A percentile compares a stretch with the other conserved stretches of the same genome.
Evolutionary conservation across 2,888 invertebrate genomes (phyloP).

Genomic region (Pheosia gnoma): DNA sequence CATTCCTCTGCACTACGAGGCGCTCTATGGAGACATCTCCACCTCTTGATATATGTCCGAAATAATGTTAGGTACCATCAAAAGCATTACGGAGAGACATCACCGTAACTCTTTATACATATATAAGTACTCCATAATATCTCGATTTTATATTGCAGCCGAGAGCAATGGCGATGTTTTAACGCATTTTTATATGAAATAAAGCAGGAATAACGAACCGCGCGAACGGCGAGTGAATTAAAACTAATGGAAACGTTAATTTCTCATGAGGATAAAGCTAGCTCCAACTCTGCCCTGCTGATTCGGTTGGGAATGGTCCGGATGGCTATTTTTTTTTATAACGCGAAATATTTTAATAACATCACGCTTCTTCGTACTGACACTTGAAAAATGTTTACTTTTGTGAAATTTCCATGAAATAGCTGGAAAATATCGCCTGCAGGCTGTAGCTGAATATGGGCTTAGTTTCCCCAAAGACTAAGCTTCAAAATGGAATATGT

Average conservation of each 20-base stretch:
- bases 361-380: background rate
- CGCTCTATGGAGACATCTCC: too few species aligned
- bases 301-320: conserved; percentile 35
- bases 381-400: background rate
- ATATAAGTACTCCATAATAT: conserved; percentile 26
- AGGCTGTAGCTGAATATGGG: too few species aligned
- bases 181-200: conserved; percentile 72
- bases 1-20: too few species aligned
- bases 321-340: background rate
- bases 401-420: background rate
- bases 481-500: too few species aligned
- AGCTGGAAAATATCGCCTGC: too few species aligned
- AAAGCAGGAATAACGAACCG: conserved; percentile 74
- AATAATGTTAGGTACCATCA: background rate
- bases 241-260: conserved; percentile 83
- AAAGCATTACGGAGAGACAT: background rate
- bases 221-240: conserved; percentile 76
- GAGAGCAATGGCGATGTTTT: conserved; percentile 58
- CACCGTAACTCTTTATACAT: background rate
- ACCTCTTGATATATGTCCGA: too few species aligned
- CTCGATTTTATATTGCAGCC: conserved; percentile 61
- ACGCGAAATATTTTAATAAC: background rate
- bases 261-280: conserved; percentile 79
- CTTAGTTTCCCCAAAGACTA: too few species aligned
- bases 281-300: conserved; percentile 58